A percentile compares a stretch with the other conserved stretches of the same genome.
phyloP scores from a whole-genome alignment of 2,888 invertebrate species.

The Imbricaverruca yamaguchii region DNA sequence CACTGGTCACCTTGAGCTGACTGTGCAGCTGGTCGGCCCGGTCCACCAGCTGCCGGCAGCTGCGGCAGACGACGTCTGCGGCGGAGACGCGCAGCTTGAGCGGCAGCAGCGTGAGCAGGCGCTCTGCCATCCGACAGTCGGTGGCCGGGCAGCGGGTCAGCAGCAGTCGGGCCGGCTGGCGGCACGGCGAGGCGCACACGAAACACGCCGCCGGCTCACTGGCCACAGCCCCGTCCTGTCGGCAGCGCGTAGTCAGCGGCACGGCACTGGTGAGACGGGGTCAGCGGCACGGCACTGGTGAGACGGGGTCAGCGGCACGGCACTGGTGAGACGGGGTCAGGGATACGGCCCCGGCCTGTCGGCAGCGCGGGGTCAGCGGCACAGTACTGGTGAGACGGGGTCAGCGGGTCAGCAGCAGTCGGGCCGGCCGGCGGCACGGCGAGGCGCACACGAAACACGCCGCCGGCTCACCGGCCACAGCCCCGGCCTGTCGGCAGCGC shows the following conservation, averaged over 20 bases:
- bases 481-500: background rate
- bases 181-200: background rate
- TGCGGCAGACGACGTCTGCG: background rate
- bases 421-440: background rate
- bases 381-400: too few species aligned
- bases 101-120: background rate
- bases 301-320: too few species aligned
- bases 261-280: too few species aligned
- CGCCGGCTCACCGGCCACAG: background rate
- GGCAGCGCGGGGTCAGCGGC: too few species aligned
- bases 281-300: too few species aligned
- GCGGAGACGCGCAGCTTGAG: background rate
- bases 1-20: background rate
- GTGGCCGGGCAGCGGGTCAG: background rate
- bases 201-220: background rate
- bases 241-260: background rate
- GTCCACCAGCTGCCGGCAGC: constrained; percentile 1
- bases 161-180: background rate
- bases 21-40: constrained; percentile 3
- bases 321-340: too few species aligned
- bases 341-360: too few species aligned
- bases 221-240: background rate
- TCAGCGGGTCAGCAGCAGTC: background rate
- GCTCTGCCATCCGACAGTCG: background rate
- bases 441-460: background rate